phyloP scores from a whole-genome alignment of 2,888 invertebrate genomes.

The Pseudeuparius sepicola region DNA sequence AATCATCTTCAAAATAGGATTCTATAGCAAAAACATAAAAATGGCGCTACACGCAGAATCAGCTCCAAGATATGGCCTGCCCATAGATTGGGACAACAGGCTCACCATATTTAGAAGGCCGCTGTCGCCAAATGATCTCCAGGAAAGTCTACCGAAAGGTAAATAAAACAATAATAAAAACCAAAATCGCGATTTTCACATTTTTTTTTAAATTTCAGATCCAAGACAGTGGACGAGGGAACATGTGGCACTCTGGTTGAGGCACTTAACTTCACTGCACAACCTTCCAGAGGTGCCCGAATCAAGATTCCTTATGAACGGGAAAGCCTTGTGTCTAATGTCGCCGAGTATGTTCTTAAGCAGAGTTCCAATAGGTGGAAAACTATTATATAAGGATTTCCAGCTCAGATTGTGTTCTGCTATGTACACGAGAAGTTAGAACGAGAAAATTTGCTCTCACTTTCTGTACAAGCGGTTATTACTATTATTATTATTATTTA shows the following conservation, averaged over 20 bases:
- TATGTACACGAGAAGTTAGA: constrained; percentile 40
- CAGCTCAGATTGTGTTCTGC: constrained; percentile 59
- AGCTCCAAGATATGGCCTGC: constrained; percentile 30
- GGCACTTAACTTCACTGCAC: constrained; percentile 47
- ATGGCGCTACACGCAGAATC: constrained; percentile 34
- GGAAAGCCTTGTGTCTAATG: constrained; percentile 71
- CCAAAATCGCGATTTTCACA: background rate
- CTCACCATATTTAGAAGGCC: constrained; percentile 19
- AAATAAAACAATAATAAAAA: constrained; percentile 7
- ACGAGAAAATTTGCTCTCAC: background rate
- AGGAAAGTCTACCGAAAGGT: constrained; percentile 35
- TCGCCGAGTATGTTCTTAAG: constrained; percentile 63
- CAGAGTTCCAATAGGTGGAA: constrained; percentile 59
- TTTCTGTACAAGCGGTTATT: background rate
- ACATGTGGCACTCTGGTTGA: constrained; percentile 59
- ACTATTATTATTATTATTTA: background rate
- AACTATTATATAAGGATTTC: constrained; percentile 59
- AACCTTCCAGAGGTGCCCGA: constrained; percentile 46
- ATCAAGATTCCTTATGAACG: constrained; percentile 68
- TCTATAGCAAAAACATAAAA: constrained; percentile 27
- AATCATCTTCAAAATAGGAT: constrained; percentile 36
- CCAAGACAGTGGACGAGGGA: constrained; percentile 62
- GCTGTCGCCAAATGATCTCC: constrained; percentile 17
- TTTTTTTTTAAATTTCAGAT: constrained; percentile 42
- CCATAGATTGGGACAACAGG: constrained; percentile 28